Evolutionary conservation across 2,797 vertebrate species (phyloP).

Genomic region (Phrynocephalus forsythii): DNA sequence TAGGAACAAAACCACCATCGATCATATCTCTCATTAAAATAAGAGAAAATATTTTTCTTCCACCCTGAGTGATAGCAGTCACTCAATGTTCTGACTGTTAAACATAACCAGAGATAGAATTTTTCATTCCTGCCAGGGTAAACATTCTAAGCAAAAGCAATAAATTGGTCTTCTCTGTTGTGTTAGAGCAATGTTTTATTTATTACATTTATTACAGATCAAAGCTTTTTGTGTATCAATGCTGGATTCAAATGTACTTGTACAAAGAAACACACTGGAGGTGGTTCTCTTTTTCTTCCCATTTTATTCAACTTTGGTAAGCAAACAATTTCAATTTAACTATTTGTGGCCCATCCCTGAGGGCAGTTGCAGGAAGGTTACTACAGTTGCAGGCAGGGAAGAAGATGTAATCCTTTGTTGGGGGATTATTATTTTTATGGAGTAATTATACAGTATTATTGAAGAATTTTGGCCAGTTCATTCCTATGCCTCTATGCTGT

Average conservation of each 20-base stretch:
- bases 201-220: conserved; percentile 76
- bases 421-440: background rate
- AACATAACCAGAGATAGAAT: background rate
- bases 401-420: background rate
- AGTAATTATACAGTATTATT: background rate
- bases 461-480: background rate
- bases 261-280: conserved; percentile 96
- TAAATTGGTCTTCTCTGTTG: background rate
- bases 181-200: background rate
- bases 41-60: background rate
- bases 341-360: background rate
- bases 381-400: background rate
- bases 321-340: conserved; percentile 28
- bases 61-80: background rate
- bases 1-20: background rate
- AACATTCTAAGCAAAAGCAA: background rate
- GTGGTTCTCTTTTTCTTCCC: conserved; percentile 95
- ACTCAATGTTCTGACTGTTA: background rate
- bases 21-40: background rate
- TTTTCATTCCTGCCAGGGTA: background rate
- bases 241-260: conserved; percentile 94
- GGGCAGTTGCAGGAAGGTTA: background rate
- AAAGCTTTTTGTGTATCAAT: conserved; percentile 89
- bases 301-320: conserved; percentile 88
- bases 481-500: background rate